These are phyloP conservation scores for Chromoteleia sp. DNA, from an alignment of 2,888 invertebrate genomes.

Conservation along the genomic window DNA sequence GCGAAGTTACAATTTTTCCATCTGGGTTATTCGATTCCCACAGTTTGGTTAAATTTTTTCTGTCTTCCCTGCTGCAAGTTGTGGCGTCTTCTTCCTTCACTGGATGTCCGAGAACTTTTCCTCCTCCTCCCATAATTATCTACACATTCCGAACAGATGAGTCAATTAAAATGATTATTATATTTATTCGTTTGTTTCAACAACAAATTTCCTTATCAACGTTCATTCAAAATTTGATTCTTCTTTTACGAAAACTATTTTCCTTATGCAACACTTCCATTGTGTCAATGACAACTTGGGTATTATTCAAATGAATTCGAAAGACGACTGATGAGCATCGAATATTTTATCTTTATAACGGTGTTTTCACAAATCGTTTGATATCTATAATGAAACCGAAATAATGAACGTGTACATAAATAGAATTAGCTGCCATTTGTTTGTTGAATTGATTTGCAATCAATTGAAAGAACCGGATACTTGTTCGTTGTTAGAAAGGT, in stretches of 20 bases:
- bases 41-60: conserved; percentile 86
- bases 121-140: conserved; percentile 88
- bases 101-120: conserved; percentile 84
- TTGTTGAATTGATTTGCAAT: conserved; percentile 39
- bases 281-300: conserved; percentile 37
- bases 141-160: conserved; percentile 71
- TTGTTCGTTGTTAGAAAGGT: conserved; percentile 60
- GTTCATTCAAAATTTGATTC: not conserved
- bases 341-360: conserved; percentile 16
- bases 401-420: conserved; percentile 39
- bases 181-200: no score
- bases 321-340: not conserved
- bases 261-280: not conserved
- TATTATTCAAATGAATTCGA: conserved; percentile 18
- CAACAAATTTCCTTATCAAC: no score
- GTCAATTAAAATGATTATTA: conserved; percentile 1
- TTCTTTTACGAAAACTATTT: not conserved
- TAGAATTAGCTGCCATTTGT: conserved; percentile 33
- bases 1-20: conserved; percentile 83
- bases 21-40: conserved; percentile 85
- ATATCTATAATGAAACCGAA: conserved; percentile 35
- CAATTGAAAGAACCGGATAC: conserved; percentile 67
- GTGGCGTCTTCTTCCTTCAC: conserved; percentile 76
- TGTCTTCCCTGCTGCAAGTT: conserved; percentile 85
- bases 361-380: conserved; percentile 41